Evolutionary conservation across 2,888 invertebrate genomes (phyloP), one percentile per base, ranked within the genome.

Genomic region (Tiliacea aurago): DNA sequence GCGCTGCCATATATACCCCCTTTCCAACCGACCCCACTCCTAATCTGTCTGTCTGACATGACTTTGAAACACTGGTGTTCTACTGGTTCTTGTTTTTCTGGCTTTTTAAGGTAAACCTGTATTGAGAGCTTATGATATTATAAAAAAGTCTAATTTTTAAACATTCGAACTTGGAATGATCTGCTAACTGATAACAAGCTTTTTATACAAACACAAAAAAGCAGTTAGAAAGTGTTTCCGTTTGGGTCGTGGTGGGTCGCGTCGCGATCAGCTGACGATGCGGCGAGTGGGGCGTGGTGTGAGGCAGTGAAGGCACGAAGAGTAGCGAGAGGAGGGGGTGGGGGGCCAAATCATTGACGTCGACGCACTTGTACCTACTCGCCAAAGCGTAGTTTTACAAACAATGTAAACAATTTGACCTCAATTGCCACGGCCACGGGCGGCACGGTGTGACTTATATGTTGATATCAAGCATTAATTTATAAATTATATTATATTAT

Each of bases 41-140:
- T 72, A 75, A 76, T 71, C 72, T 77, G 78, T 72, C 70, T 77
- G 77, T 73, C 81, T 84, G 87, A 86, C 81, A 79, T 89, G 89
- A 89, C 90, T 91, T 90, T 90, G 88, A 89, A 88, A 88, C 78
- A 51, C 51, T n/a, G n/a, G 70, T 87, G 88, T 86, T 80, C 84
- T 90, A 91, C 91, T 84, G 90, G 91, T 91, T 89, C 78, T 69
- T 66, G 74, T 84, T 78, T 77, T 81, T 76, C 51, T 73, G 69
- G 45, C 66, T 59, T 55, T 65, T 55, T 23, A 58, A 49, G 15
- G 43, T 59, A 51, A 58, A 55, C 28, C 15, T 20, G 11, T 74
- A 62, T 53, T 23, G 28, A 20, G 9, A 33, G 13, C 13, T n/a
- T n/a, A 47, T 7, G 45, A n/a, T n/a, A n/a, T n/a, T n/a, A n/a